phyloP scores from a whole-genome alignment of 2,113 vertebrate species.

The Orthochromis indermauri region DNA sequence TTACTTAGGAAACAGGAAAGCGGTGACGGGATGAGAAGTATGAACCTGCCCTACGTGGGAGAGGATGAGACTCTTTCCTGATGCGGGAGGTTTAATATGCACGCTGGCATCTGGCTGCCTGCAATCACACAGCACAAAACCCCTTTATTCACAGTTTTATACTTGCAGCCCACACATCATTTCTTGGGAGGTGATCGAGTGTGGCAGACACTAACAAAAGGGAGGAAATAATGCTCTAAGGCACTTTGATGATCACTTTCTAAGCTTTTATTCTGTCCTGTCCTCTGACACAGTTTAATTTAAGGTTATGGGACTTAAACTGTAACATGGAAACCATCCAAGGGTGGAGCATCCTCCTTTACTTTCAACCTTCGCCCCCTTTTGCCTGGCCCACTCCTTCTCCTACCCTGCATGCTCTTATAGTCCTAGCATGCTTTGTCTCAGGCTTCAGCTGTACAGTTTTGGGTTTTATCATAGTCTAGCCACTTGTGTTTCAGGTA shows the following conservation, averaged over 20 bases:
- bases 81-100: slow-evolving; percentile 42
- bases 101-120: background rate
- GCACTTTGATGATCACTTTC: slow-evolving; percentile 9
- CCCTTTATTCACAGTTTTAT: slow-evolving; percentile 44
- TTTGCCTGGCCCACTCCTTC: background rate
- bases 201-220: background rate
- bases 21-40: slow-evolving; percentile 75
- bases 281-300: background rate
- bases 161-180: background rate
- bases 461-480: slow-evolving; percentile 8
- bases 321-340: background rate
- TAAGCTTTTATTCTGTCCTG: background rate
- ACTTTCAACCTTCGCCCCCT: background rate
- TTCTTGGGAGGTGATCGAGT: background rate
- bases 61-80: slow-evolving; percentile 86
- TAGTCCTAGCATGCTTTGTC: slow-evolving; percentile 54
- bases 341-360: background rate
- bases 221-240: background rate
- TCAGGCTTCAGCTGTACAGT: slow-evolving; percentile 57
- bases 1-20: slow-evolving; percentile 85
- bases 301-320: background rate
- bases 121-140: slow-evolving; percentile 13
- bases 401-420: slow-evolving; percentile 43
- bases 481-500: slow-evolving; percentile 36
- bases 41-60: slow-evolving; percentile 78